phyloP scores from a whole-genome alignment of 2,113 vertebrate genomes.

The Papio anubis region DNA sequence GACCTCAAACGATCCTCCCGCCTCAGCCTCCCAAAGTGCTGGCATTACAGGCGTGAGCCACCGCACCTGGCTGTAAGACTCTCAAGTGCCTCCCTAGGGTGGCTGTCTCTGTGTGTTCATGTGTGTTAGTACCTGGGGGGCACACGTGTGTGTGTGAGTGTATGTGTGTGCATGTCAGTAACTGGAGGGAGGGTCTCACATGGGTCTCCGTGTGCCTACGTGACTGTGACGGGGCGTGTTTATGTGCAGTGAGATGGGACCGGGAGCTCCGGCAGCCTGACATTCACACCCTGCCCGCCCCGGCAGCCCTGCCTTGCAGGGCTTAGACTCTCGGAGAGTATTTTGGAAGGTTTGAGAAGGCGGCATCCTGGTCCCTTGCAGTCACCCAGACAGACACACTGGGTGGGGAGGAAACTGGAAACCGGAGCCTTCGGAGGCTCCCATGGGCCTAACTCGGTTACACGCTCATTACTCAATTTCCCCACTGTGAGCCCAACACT shows the following conservation, averaged over 20 bases:
- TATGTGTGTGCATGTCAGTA: neutral
- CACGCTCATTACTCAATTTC: conserved; percentile 79
- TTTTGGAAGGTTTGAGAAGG: conserved; percentile 55
- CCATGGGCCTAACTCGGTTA: conserved; percentile 81
- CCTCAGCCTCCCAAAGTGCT: too few species aligned
- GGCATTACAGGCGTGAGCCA: too few species aligned
- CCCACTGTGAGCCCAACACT: conserved; percentile 19
- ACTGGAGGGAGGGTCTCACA: neutral
- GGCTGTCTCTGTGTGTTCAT: neutral
- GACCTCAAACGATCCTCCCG: too few species aligned
- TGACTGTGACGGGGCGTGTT: neutral
- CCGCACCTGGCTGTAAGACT: neutral
- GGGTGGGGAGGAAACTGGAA: conserved; percentile 79
- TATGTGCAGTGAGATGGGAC: neutral
- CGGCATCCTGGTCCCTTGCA: conserved; percentile 53
- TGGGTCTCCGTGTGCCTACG: neutral
- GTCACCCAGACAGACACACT: conserved; percentile 69
- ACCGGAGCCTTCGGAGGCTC: conserved; percentile 76
- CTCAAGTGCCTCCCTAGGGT: neutral
- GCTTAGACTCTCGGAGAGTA: conserved; percentile 31
- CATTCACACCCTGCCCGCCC: neutral
- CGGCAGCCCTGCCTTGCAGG: neutral
- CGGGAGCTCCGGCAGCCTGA: neutral
- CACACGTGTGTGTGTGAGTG: neutral
- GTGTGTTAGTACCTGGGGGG: neutral